Base-by-base conservation (phyloP, 2,113 vertebrate species). In the Pterocles orientalis region DNA sequence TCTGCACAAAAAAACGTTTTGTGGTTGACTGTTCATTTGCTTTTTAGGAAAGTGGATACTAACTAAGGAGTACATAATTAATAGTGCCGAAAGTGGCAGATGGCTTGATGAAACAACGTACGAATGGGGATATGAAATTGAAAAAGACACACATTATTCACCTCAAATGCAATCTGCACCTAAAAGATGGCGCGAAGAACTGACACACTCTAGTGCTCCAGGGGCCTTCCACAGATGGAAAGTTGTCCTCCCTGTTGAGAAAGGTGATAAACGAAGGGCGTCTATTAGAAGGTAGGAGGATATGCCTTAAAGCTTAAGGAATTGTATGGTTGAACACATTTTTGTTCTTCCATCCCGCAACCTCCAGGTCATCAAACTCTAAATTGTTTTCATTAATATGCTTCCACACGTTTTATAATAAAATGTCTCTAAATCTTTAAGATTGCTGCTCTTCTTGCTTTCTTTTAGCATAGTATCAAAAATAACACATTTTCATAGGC, bases 41-140 rank as follows among this genome's bases (percentile, higher is more conserved):
- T 97, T 98, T 98, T 90, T 96, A 99, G 99, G 99, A 97, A 99
- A 99, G 96, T 99, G 99, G 99, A 98, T 99, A 91, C 97, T 99
- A 97, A 99, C 98, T 93, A 99, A 99, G 76, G 97, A 99, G 95
- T 99, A 99, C 94, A 97, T 99, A 97, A 97, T 99, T 97, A 98
- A 99, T 96, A 99, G 99, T 97, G 98, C 98, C 23, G 97, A 97
- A 98, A 98, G 98, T 96, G 98, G 98, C 76, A 98, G 97, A 95
- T 99, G 99, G 99, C 98, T 99, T 75, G 95, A 98, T 88, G 99
- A 99, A 98, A 98, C 97, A 94, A 97, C 95, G 69, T 99, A 99
- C 31, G 99, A 99, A 97, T 98, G 99, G 97, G 98, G 98, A 98
- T 98, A 98, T 97, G 97, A 98, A 98, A 98, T 98, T 95, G 97